Conservation (phyloP, 2,797 vertebrate genomes). For the Microctenopoma lineatum region DNA sequence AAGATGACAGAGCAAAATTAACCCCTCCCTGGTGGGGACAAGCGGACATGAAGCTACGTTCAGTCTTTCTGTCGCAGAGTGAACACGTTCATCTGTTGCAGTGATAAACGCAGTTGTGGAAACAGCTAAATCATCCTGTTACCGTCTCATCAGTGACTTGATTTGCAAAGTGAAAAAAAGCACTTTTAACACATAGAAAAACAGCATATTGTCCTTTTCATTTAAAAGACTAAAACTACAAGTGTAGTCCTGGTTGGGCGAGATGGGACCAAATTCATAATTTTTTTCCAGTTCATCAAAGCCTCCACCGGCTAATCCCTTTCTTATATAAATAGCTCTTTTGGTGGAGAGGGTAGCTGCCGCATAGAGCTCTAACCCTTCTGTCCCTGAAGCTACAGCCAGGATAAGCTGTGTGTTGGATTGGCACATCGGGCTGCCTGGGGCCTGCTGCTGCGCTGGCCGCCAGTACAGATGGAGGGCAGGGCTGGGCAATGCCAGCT, state of each 20-base stretch:
- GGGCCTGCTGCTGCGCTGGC: conserved; percentile 92
- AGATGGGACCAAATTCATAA: conserved; percentile 65
- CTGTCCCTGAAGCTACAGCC: conserved; percentile 89
- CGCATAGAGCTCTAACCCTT: conserved; percentile 87
- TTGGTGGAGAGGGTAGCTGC: conserved; percentile 85
- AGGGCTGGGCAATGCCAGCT: conserved; percentile 98
- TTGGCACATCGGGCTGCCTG: conserved; percentile 91
- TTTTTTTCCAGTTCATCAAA: conserved; percentile 85
- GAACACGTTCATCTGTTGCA: conserved; percentile 18
- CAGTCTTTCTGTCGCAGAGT: conserved; percentile 10
- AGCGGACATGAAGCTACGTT: conserved; percentile 30
- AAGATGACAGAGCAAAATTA: conserved; percentile 79
- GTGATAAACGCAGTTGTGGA: not conserved
- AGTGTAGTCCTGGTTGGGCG: conserved; percentile 27
- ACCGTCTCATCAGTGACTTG: not conserved
- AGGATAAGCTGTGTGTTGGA: conserved; percentile 89
- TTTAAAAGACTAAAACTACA: conserved; percentile 47
- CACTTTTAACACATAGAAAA: not conserved
- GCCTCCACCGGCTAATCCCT: conserved; percentile 86
- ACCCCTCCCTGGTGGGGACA: conserved; percentile 68
- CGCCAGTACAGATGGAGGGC: conserved; percentile 99
- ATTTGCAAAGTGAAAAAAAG: conserved; percentile 19
- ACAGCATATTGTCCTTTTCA: conserved; percentile 4
- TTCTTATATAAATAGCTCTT: conserved; percentile 91
- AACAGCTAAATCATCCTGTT: not conserved